Evolutionary conservation across 2,113 vertebrate genomes (phyloP).

Genomic region (Coryphaenoides rupestris): DNA sequence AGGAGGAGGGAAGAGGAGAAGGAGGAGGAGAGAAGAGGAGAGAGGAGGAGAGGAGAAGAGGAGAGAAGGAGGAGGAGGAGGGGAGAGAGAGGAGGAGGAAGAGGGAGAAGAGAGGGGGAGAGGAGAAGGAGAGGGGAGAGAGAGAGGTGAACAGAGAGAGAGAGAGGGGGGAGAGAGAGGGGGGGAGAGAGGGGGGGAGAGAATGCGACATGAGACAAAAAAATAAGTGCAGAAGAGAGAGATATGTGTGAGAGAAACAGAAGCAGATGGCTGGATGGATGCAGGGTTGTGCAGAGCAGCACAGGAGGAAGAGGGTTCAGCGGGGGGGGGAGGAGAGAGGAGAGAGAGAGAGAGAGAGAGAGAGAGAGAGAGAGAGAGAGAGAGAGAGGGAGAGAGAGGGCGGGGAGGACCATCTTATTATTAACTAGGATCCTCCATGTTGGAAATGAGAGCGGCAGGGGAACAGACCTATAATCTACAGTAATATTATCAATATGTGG

Average conservation of each 20-base stretch:
- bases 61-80: slow-evolving; percentile 21
- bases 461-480: slow-evolving; percentile 1
- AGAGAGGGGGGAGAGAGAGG: too few species aligned
- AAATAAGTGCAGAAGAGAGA: too few species aligned
- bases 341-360: too few species aligned
- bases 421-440: slow-evolving; percentile 13
- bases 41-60: slow-evolving; percentile 39
- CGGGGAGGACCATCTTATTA: background rate
- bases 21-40: too few species aligned
- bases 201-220: background rate
- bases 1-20: too few species aligned
- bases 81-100: background rate
- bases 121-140: too few species aligned
- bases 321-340: too few species aligned
- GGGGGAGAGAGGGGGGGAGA: too few species aligned
- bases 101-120: background rate
- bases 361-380: too few species aligned
- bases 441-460: background rate
- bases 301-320: too few species aligned
- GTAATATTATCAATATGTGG: too few species aligned
- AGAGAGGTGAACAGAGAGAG: background rate
- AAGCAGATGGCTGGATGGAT: background rate
- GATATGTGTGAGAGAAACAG: background rate
- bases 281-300: too few species aligned
- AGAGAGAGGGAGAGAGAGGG: background rate